Evolutionary conservation across 2,888 invertebrate genomes (phyloP), one percentile per base, ranked within the genome.

Genomic region (Anodontia alba): DNA sequence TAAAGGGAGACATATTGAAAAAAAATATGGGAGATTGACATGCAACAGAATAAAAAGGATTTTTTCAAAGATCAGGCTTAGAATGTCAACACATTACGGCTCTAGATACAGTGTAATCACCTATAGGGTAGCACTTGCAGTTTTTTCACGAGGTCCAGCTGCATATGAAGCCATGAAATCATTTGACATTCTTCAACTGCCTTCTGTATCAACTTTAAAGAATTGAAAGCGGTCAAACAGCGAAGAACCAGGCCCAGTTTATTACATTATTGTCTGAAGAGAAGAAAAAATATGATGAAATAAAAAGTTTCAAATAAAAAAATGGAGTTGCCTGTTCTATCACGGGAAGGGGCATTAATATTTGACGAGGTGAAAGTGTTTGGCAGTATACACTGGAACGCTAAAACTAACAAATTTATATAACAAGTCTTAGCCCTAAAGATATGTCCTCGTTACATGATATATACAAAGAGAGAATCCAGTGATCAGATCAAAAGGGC

Each of bases 1-100:
- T 20, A 57, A 57, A 57, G n/a, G 57, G 57, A 29, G 57, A 26
- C 17, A 26, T 57, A 57, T 57, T 57, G 57, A n/a, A 57, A 57
- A 57, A 57, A 7, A 26, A 57, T 57, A 10, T 57, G 57, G 57
- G 57, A 57, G 17, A 57, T 26, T 57, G 57, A 57, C 57, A 57
- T 57, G 23, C 57, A 29, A 10, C 57, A 57, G 29, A 29, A 29
- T 26, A n/a, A n/a, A n/a, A n/a, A n/a, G n/a, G n/a, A n/a, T n/a
- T n/a, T n/a, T n/a, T n/a, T n/a, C n/a, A n/a, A 57, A 57, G 29
- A 26, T 57, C 57, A 57, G 17, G 57, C 3, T 5, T 10, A 57
- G 7, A 57, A 57, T 57, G 29, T 29, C 8, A 57, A 57, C 57
- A 57, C 7, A 57, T 3, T 10, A 23, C 17, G 57, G 29, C 3